Percentiles rank a stretch among this genome's conserved stretches.
phyloP scores from a whole-genome alignment of 2,113 vertebrate genomes.

The Pedetes capensis region DNA sequence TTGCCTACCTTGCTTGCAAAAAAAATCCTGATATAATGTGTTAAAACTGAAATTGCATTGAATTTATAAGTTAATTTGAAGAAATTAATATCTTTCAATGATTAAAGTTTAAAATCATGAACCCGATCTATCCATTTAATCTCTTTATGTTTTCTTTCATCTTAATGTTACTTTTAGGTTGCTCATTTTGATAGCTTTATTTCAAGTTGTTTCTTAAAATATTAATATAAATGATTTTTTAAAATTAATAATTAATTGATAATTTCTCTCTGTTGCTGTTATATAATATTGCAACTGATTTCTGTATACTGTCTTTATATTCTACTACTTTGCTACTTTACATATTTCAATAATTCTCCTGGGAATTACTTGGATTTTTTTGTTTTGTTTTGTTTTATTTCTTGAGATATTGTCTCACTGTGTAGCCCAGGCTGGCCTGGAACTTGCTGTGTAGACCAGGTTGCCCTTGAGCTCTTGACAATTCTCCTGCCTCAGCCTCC shows the following conservation, averaged over 20 bases:
- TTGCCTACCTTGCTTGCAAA: background rate
- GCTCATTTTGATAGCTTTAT: no score
- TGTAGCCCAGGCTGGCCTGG: no score
- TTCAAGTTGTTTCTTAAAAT: background rate
- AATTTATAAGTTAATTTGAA: background rate
- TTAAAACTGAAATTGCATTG: background rate
- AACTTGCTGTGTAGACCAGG: no score
- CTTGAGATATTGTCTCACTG: no score
- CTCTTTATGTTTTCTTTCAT: background rate
- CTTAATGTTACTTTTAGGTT: background rate
- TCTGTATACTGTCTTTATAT: background rate
- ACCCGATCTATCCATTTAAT: background rate
- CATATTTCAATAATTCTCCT: background rate
- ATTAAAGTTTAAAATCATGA: background rate
- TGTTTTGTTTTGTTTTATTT: no score
- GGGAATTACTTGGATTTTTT: no score
- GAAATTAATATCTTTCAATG: background rate
- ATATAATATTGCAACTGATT: background rate
- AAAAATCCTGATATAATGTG: background rate
- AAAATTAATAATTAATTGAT: background rate
- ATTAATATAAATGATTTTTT: background rate
- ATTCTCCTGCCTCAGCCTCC: no score
- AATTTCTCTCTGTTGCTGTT: background rate
- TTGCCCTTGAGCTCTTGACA: no score
- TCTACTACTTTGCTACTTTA: background rate